phyloP scores from a whole-genome alignment of 1,140 invertebrate genomes.

The Acyrthosiphon pisum region DNA sequence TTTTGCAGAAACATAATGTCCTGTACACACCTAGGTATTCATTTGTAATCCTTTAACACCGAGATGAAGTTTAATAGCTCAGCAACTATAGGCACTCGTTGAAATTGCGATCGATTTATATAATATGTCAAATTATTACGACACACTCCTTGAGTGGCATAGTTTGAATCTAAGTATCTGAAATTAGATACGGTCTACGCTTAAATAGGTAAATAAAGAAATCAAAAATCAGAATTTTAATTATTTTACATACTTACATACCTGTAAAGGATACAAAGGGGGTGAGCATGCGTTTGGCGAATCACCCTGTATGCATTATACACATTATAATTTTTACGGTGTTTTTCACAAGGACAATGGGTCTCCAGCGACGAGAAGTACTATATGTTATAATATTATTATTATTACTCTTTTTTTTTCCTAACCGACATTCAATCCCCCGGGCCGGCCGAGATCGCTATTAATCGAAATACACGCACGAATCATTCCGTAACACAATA shows the following conservation, averaged over 20 bases:
- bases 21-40: no score
- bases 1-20: not conserved
- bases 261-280: not conserved
- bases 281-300: not conserved
- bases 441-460: not conserved
- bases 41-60: no score
- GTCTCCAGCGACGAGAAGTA: not conserved
- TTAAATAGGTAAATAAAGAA: not conserved
- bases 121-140: not conserved
- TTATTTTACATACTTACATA: not conserved
- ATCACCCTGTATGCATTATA: not conserved
- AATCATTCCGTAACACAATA: slow-evolving; percentile 12
- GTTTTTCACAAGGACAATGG: slow-evolving; percentile 25
- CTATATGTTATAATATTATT: not conserved
- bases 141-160: not conserved
- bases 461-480: not conserved
- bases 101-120: not conserved
- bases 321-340: not conserved
- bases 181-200: not conserved
- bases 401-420: not conserved
- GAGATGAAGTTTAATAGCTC: not conserved
- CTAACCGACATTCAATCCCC: not conserved
- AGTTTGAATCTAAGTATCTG: no score
- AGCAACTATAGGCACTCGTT: not conserved
- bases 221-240: not conserved